Conservation (phyloP, 2,888 invertebrate species). For the Amiota minor region DNA sequence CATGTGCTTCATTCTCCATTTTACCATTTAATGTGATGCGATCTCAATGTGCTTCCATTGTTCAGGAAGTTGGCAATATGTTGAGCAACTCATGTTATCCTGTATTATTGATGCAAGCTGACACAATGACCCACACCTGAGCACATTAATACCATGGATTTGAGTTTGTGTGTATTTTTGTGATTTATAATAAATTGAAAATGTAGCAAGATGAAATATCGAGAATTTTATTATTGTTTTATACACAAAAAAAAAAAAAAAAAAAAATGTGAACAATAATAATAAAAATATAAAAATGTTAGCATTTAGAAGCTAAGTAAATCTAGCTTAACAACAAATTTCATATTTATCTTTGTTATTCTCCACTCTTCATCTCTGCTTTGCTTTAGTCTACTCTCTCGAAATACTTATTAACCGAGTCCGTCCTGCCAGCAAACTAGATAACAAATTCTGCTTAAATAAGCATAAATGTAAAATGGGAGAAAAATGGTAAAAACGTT, state of each 20-base stretch:
- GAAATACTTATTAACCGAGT: background rate
- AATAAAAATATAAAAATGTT: too few relatives aligned
- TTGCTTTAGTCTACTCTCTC: background rate
- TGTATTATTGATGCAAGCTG: background rate
- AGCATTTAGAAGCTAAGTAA: too few relatives aligned
- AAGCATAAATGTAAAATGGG: conserved; percentile 45
- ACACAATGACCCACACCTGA: conserved; percentile 6
- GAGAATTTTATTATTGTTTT: too few relatives aligned
- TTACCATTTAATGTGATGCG: too few relatives aligned
- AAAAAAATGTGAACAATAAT: too few relatives aligned
- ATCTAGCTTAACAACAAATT: too few relatives aligned
- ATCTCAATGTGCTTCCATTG: conserved; percentile 12
- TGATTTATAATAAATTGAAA: background rate
- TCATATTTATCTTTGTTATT: background rate
- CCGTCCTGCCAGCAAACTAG: background rate
- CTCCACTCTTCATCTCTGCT: background rate
- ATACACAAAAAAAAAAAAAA: too few relatives aligned
- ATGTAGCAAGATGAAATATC: background rate
- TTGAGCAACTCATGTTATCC: conserved; percentile 2
- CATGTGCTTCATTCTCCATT: background rate
- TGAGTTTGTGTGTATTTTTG: background rate
- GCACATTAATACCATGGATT: background rate
- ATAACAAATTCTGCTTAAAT: conserved; percentile 24
- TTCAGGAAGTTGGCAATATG: conserved; percentile 21
- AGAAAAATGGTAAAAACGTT: conserved; percentile 45